Evolutionary conservation across 2,797 vertebrate species (phyloP).

Genomic region (Spizella passerina): DNA sequence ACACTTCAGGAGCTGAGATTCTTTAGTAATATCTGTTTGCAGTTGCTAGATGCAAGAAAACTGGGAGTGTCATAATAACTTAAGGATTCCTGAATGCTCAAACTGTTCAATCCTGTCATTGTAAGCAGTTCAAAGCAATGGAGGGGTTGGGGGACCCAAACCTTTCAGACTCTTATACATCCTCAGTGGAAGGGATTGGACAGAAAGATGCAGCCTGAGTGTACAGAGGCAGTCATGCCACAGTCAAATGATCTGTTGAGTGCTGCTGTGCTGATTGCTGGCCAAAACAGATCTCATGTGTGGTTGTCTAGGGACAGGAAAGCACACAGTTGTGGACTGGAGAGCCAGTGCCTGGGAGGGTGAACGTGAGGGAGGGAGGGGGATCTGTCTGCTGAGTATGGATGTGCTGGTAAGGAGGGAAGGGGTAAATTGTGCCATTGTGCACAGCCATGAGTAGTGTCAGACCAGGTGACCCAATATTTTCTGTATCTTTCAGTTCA

Average conservation of each 20-base stretch:
- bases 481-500: background rate
- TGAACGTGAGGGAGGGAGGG: too few relatives aligned
- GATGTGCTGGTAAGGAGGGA: background rate
- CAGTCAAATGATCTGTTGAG: conserved; percentile 45
- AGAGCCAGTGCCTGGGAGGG: background rate
- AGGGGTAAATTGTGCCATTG: background rate
- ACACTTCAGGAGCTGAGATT: background rate
- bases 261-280: background rate
- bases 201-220: background rate
- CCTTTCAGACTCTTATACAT: background rate
- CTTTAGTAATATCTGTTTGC: background rate
- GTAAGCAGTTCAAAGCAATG: background rate
- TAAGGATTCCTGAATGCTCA: background rate
- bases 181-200: background rate
- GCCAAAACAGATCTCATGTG: background rate
- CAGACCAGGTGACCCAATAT: background rate
- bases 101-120: background rate
- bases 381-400: background rate
- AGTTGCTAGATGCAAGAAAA: rapidly evolving
- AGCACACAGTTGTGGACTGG: background rate
- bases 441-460: background rate
- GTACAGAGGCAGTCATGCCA: background rate
- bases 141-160: background rate
- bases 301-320: background rate
- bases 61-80: background rate